Conservation (phyloP, 2,888 invertebrate species). For the Ariolimax columbianus region DNA sequence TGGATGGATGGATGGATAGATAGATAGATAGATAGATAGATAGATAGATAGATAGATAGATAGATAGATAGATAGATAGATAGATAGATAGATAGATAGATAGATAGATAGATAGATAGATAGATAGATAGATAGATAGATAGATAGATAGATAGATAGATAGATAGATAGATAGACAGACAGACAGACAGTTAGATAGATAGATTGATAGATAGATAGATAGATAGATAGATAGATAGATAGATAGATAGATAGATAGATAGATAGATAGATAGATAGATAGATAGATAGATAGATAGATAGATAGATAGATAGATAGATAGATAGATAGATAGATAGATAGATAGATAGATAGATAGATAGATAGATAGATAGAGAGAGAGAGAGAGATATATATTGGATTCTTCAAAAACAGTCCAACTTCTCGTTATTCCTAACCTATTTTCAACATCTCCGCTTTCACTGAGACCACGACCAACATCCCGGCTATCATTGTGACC, state of each 20-base stretch:
- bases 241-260: constrained; percentile 27
- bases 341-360: constrained; percentile 14
- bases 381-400: neutral
- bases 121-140: too few species aligned
- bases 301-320: constrained; percentile 14
- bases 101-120: too few species aligned
- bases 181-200: constrained; percentile 19
- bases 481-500: too few species aligned
- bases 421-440: too few species aligned
- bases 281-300: constrained; percentile 14
- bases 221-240: constrained; percentile 24
- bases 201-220: constrained; percentile 22
- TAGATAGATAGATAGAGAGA: constrained; percentile 9
- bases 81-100: too few species aligned
- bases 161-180: constrained; percentile 14
- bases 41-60: constrained; percentile 14
- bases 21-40: constrained; percentile 29
- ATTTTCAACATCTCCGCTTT: too few species aligned
- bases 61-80: too few species aligned
- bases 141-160: too few species aligned
- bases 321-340: constrained; percentile 9
- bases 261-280: constrained; percentile 12
- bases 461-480: too few species aligned
- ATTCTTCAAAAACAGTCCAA: too few species aligned
- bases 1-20: constrained; percentile 6